Conservation (phyloP, 2,888 invertebrate species). For the Lampropteryx suffumata region DNA sequence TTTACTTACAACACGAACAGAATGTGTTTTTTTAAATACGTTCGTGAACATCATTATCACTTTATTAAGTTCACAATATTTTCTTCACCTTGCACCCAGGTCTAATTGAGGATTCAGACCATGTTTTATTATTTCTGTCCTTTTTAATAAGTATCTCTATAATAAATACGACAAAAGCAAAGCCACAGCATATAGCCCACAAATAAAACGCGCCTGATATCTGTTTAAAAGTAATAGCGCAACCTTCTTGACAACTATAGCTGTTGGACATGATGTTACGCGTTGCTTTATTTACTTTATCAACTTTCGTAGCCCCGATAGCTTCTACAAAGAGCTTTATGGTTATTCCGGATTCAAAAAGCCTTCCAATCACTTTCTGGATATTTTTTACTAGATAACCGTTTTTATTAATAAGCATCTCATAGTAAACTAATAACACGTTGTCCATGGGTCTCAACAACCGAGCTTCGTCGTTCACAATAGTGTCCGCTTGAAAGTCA, state of each 20-base stretch:
- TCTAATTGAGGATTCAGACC: not conserved
- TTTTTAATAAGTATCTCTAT: conserved; percentile 43
- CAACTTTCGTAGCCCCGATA: conserved; percentile 53
- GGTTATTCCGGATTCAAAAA: conserved; percentile 66
- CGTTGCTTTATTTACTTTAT: conserved; percentile 48
- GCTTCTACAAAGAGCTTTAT: conserved; percentile 52
- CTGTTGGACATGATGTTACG: conserved; percentile 54
- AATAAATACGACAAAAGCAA: conserved; percentile 51
- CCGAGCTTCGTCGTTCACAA: conserved; percentile 58
- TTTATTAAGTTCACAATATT: not conserved
- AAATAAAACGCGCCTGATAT: conserved; percentile 56
- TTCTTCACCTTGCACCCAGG: not conserved
- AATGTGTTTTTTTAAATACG: no score
- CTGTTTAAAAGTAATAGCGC: conserved; percentile 55
- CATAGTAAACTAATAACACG: conserved; percentile 57
- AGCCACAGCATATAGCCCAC: conserved; percentile 54
- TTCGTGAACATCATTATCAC: no score
- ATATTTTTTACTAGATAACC: conserved; percentile 44
- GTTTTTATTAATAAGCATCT: conserved; percentile 59
- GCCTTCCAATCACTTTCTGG: conserved; percentile 40
- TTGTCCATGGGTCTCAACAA: conserved; percentile 51
- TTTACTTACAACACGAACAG: not conserved
- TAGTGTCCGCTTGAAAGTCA: conserved; percentile 51
- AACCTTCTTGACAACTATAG: conserved; percentile 62
- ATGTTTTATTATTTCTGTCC: not conserved